phyloP scores from a whole-genome alignment of 1,140 invertebrate genomes.

The Drosophila elegans region DNA sequence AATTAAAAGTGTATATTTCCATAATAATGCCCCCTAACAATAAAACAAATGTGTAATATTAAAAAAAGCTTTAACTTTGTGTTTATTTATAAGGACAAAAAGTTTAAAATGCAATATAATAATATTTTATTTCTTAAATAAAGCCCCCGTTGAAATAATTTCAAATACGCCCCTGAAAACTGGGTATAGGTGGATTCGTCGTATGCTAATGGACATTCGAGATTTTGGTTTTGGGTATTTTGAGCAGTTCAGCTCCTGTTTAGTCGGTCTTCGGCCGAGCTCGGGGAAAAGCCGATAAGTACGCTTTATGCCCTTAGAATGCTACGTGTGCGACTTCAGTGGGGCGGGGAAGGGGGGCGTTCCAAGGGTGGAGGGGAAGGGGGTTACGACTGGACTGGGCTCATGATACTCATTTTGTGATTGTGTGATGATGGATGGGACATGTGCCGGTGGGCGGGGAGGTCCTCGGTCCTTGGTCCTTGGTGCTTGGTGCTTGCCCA shows the following conservation, averaged over 20 bases:
- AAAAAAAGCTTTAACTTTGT: too few species aligned
- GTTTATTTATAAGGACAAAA: too few species aligned
- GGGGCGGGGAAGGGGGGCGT: conserved; percentile 15
- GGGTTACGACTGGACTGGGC: conserved; percentile 42
- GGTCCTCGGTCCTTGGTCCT: conserved; percentile 25
- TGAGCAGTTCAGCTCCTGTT: conserved; percentile 75
- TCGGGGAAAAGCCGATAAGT: conserved; percentile 79
- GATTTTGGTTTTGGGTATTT: conserved; percentile 83
- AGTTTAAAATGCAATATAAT: too few species aligned
- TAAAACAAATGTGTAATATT: too few species aligned
- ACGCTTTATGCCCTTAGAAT: conserved; percentile 82
- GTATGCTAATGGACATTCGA: conserved; percentile 84
- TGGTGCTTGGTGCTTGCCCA: conserved; percentile 24
- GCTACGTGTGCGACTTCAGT: conserved; percentile 60
- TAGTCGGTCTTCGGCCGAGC: conserved; percentile 43
- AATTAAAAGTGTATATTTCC: too few species aligned
- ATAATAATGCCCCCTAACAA: too few species aligned
- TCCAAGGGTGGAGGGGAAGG: conserved; percentile 2
- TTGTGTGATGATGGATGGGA: conserved; percentile 82
- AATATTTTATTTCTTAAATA: too few species aligned
- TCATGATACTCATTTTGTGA: conserved; percentile 82
- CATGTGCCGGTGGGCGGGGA: conserved; percentile 44
- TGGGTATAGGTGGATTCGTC: conserved; percentile 52
- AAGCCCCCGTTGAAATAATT: not conserved
- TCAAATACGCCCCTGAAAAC: not conserved